Evolutionary conservation across 2,888 invertebrate genomes (phyloP), one percentile per base, ranked within the genome.

Genomic region (Yponomeuta malinellus): DNA sequence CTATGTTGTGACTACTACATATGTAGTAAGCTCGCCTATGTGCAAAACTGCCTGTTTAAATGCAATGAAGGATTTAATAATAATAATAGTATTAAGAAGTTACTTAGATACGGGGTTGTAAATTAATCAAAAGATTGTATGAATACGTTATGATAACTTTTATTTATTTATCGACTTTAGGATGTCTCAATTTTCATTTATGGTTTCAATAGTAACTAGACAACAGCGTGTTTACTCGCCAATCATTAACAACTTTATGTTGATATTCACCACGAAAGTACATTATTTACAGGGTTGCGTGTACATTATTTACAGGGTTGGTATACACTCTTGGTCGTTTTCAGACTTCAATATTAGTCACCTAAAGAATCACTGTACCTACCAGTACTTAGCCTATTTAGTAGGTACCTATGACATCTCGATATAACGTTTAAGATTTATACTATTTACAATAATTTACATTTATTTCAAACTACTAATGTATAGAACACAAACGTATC

Each of bases 241-340:
- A 78, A 76, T 15, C 74, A 77, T 77, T 79, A 85, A 85, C 84
- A 89, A 88, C 85, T 81, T 83, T 82, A 80, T 83, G 81, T 84
- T 85, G 83, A 86, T 81, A 84, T 81, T n/a, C 48, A 71, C 48
- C 77, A 79, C 83, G 79, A 9, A 43, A 43, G 43, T 74, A 84
- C 77, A 77, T 76, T 90, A 89, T 90, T 76, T 90, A 90, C 89
- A 90, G 79, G 82, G 15, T 59, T 86, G 87, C 52, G 52, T 15
- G 4, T 59, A 59, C 52, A 15, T 59, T 59, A 43, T 43, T 43
- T 43, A 90, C 89, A 90, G 79, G 82, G 5, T 43, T 86, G 87
- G 79, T 78, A 75, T 88, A 91, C 89, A 88, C 79, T 81, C 86
- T 92, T 92, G 91, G 91, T 92, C 91, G 89, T 85, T 88, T 83